Base-by-base conservation (phyloP, 2,113 vertebrate genomes). In the Phyllopteryx taeniolatus region DNA sequence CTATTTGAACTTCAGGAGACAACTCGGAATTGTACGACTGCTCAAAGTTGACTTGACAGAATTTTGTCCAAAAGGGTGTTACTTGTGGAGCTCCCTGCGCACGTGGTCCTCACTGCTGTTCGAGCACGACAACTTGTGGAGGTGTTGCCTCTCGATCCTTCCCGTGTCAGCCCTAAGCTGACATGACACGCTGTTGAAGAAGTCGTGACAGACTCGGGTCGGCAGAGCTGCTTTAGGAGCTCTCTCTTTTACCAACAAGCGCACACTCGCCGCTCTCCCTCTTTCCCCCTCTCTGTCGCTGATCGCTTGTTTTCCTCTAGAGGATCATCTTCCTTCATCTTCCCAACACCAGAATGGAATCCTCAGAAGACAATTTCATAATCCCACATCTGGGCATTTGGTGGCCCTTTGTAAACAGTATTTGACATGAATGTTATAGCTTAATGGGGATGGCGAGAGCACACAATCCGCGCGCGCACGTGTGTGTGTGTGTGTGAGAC, bases 101-200 rank as follows among this genome's bases (percentile, higher is more conserved):
- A 22, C 20, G 33, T n/a, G 39, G 68, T 78, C 63, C 75, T 82
- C 61, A 20, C 68, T 69, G 54, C 11, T 59, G 56, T 6, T 5
- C 1, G 56, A 12, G 5, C 56, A 27, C 14, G 22, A 59, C 56
- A 31, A 31, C 56, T 12, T 62, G 75, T 83, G 64, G 44, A 66
- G 64, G 64, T 75, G 76, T 73, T 39, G 35, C 76, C 68, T 71
- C 72, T 65, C 31, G 53, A 81, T 84, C 76, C 77, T 78, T 78
- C 64, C 63, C 20, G 75, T 70, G 71, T 85, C 86, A 83, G 78
- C 63, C 44, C 71, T 87, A 85, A 92, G 83, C 81, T 68, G 78
- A 92, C 82, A 83, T 83, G 89, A 92, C 89, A 86, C 79, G 44
- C 77, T 79, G 84, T 77, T 82, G 86, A 87, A 87, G 81, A 77